Evolutionary conservation across 2,113 vertebrate species (phyloP).

Genomic region (Echinops telfairi): DNA sequence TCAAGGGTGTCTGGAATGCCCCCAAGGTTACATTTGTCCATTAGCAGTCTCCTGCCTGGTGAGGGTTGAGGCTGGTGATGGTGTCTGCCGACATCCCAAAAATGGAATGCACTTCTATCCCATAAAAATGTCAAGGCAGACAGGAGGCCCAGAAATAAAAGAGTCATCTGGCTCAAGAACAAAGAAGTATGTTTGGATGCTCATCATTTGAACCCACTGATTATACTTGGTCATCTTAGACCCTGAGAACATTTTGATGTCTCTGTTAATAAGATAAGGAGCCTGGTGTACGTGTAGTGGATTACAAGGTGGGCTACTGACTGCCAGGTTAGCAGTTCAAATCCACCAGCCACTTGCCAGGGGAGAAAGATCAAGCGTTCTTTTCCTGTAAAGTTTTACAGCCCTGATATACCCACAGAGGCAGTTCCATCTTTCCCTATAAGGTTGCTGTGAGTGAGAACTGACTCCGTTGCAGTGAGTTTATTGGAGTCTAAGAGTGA

Average conservation of each 20-base stretch:
- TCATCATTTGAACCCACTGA: background rate
- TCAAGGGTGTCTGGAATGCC: background rate
- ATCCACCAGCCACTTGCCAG: background rate
- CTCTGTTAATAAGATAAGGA: background rate
- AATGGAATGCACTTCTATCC: background rate
- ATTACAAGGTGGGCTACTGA: background rate
- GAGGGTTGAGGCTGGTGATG: background rate
- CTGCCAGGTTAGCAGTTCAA: background rate
- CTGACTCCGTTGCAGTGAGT: no score
- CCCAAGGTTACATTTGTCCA: background rate
- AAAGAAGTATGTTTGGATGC: background rate
- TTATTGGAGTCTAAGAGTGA: no score
- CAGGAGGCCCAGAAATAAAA: background rate
- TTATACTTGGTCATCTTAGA: background rate
- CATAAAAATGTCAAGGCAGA: background rate
- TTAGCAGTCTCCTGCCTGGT: background rate
- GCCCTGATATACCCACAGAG: no score
- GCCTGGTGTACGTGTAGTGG: background rate
- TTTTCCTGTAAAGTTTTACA: no score
- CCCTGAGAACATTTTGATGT: slow-evolving; percentile 14
- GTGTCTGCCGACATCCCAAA: background rate
- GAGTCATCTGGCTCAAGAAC: background rate
- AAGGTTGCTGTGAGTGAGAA: background rate
- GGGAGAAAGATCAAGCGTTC: background rate
- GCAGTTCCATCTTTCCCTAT: no score